Evolutionary conservation across 1,140 invertebrate species (phyloP).

Genomic region (Drosophila lacertosa): DNA sequence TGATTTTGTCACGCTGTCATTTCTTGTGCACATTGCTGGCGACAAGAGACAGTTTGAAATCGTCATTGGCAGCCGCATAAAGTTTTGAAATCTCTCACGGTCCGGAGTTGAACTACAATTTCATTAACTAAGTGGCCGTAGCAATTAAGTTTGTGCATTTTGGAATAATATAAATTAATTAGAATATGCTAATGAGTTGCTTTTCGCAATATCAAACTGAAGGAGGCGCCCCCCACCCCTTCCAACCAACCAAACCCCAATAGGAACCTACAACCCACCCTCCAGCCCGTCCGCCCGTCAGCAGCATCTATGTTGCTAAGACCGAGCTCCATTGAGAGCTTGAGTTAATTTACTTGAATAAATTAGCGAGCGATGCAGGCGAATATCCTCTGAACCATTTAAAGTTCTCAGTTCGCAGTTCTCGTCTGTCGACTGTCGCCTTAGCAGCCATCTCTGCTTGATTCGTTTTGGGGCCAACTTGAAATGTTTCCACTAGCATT

Average conservation of each 20-base stretch:
- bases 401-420: constrained; percentile 31
- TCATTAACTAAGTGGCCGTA: constrained; percentile 80
- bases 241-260: too few species aligned
- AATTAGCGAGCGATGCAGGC: constrained; percentile 71
- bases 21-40: background rate
- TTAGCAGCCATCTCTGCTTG: background rate
- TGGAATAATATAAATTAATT: constrained; percentile 83
- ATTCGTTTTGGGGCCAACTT: constrained; percentile 12
- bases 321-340: constrained; percentile 32
- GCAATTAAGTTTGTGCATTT: constrained; percentile 81
- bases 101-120: constrained; percentile 63
- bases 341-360: constrained; percentile 78
- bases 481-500: constrained; percentile 24
- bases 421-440: background rate
- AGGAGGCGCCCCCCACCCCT: background rate
- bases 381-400: constrained; percentile 42
- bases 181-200: constrained; percentile 78
- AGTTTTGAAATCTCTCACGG: constrained; percentile 37
- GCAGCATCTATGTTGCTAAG: constrained; percentile 16
- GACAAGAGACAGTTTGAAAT: constrained; percentile 17
- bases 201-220: constrained; percentile 44
- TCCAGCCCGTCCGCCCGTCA: background rate
- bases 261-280: too few species aligned
- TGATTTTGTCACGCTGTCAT: constrained; percentile 3
- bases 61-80: constrained; percentile 36